Base-by-base conservation (phyloP, 2,888 invertebrate genomes). In the Labia minor region DNA sequence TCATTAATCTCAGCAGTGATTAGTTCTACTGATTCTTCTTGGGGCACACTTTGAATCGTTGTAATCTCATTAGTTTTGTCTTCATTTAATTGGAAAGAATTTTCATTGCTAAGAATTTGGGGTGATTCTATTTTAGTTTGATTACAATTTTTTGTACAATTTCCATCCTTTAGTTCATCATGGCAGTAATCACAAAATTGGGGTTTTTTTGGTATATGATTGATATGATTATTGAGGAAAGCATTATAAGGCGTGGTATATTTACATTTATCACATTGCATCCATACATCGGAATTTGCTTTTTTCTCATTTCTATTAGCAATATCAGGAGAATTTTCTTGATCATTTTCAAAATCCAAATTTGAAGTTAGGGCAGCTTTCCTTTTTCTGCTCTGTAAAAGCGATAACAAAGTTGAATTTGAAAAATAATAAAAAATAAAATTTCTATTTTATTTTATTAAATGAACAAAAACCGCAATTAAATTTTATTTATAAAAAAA, bases 221-320 rank as follows among this genome's bases (percentile, higher is more conserved):
- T 73, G 37, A 74, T 71, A 66, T 77, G 77, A 68, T 75, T 73
- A 2, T 74, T 71, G 73, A 74, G 74, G 66, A 75, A 77, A 3
- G 75, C 72, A 67, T 75, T 74, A 63, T 74, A 74, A 16, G 70
- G 72, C 0, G 78, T 77, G 0, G 77, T 77, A 67, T 77, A 78
- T 71, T 74, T 73, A 69, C 78, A 78, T 64, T 75, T 74, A 68
- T 78, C 74, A 66, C 78, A 78, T 69, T 76, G 76, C 71, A 78
- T 69, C 75, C 75, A 76, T 65, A 72, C 69, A 62, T 70, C 68
- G 1, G 18, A 11, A 18, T 62, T 37, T n/a, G 61, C 14, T 19
- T 68, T 67, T 1, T 67, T 37, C 6, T 63, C 19, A 21, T 64
- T 20, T 16, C 67, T 66, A 11, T 65, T 33, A 11, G 70, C 70